Evolutionary conservation across 2,888 invertebrate species (phyloP).

Genomic region (Entomobrya proxima): DNA sequence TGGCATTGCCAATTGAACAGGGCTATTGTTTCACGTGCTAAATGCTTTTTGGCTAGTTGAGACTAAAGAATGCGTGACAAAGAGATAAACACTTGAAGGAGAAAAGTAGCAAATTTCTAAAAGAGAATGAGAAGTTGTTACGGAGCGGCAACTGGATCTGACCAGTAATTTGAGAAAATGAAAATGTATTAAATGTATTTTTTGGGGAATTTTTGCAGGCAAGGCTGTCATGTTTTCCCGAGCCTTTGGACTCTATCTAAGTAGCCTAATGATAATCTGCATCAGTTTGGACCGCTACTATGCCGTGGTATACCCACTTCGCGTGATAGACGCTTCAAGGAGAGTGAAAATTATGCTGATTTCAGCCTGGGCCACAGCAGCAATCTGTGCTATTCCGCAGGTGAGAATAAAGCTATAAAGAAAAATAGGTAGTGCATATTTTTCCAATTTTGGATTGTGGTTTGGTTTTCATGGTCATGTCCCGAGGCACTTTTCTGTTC

Average conservation of each 20-base stretch:
- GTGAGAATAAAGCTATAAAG: slow-evolving; percentile 77
- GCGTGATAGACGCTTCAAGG: slow-evolving; percentile 83
- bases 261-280: slow-evolving; percentile 83
- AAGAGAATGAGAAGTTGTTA: no score
- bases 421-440: not conserved
- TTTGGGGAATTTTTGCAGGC: no score
- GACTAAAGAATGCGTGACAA: no score
- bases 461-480: not conserved
- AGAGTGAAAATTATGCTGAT: slow-evolving; percentile 85
- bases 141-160: no score
- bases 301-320: slow-evolving; percentile 85
- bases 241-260: slow-evolving; percentile 87
- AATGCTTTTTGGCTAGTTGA: no score
- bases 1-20: no score
- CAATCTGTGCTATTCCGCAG: slow-evolving; percentile 85
- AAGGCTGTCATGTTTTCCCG: slow-evolving; percentile 85
- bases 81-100: no score
- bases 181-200: no score
- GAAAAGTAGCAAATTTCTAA: no score
- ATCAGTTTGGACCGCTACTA: slow-evolving; percentile 87
- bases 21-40: no score
- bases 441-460: not conserved
- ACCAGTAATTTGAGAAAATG: no score
- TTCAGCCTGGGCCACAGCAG: slow-evolving; percentile 83
- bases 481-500: no score